Evolutionary conservation across 2,797 vertebrate genomes (phyloP), one percentile per base, ranked within the genome.

Genomic region (Knipowitschia caucasica): DNA sequence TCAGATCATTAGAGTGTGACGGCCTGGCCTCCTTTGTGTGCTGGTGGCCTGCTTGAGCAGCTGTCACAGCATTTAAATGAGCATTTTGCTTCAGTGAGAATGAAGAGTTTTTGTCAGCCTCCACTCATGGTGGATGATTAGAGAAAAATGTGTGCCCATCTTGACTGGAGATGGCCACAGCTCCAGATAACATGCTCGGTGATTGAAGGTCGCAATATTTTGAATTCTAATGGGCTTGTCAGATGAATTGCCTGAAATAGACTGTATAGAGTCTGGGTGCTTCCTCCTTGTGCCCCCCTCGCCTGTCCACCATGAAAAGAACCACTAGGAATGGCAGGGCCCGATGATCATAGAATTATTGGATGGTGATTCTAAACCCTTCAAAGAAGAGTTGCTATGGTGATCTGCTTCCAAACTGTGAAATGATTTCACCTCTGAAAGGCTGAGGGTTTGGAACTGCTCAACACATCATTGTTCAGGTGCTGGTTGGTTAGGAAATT

Each of bases 201-300:
- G 96, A 99, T 98, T 99, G 96, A 99, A 98, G 97, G 96, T 98
- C 93, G 95, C 97, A 98, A 99, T 99, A 99, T 98, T 99, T 98
- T 96, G 96, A 98, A 98, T 99, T 98, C 95, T 98, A 99, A 98
- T 98, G 93, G 94, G 93, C 91, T 94, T 91, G 94, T 91, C 88
- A 93, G 93, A 98, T 96, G 95, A 98, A 98, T 99, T 97, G 94
- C 94, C 92, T 96, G 94, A 96, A 98, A 98, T 96, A 96, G 94
- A 95, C 94, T 95, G 93, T 93, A n/a, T n/a, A 95, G 94, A 96
- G 95, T 95, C 94, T 94, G 91, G 92, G 93, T 92, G 92, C 92
- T 94, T 94, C 93, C 92, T 88, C 83, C 82, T 82, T 64, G 1
- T 67, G 71, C 73, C 79, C 78, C 75, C 78, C 77, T 92, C 91